These are phyloP conservation scores for Ibycter americanus DNA, from an alignment of 2,797 vertebrate genomes.

Conservation along the genomic window DNA sequence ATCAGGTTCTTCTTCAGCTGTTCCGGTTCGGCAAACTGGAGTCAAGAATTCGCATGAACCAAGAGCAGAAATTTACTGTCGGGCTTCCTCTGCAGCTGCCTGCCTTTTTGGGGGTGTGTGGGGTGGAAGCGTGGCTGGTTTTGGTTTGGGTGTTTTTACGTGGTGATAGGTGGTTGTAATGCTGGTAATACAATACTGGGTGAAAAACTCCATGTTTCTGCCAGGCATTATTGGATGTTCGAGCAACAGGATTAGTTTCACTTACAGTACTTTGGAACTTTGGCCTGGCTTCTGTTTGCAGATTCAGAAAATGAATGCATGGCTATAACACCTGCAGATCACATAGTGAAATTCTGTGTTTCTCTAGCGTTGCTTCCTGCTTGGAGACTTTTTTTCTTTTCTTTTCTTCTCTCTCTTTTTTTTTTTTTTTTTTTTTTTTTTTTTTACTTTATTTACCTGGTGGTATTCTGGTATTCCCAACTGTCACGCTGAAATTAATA, in stretches of 20 bases:
- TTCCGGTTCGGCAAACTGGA: fast-evolving
- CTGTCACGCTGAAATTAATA: not conserved
- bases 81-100: not conserved
- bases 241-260: not conserved
- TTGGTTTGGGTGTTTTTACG: not conserved
- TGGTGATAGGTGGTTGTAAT: not conserved
- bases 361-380: not conserved
- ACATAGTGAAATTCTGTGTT: not conserved
- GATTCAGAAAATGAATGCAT: not conserved
- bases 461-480: not conserved
- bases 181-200: not conserved
- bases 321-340: not conserved
- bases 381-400: not conserved
- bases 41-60: fast-evolving
- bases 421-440: too few relatives aligned
- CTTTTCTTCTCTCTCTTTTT: too few relatives aligned
- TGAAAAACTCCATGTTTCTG: not conserved
- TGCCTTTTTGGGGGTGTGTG: not conserved
- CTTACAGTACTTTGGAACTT: not conserved
- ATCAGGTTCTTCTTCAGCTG: not conserved
- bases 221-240: not conserved
- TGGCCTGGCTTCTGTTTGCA: not conserved
- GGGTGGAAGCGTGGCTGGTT: not conserved
- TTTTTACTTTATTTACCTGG: not conserved
- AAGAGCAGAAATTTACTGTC: not conserved